phyloP scores from a whole-genome alignment of 2,888 invertebrate genomes.

The Athetis lepigone region DNA sequence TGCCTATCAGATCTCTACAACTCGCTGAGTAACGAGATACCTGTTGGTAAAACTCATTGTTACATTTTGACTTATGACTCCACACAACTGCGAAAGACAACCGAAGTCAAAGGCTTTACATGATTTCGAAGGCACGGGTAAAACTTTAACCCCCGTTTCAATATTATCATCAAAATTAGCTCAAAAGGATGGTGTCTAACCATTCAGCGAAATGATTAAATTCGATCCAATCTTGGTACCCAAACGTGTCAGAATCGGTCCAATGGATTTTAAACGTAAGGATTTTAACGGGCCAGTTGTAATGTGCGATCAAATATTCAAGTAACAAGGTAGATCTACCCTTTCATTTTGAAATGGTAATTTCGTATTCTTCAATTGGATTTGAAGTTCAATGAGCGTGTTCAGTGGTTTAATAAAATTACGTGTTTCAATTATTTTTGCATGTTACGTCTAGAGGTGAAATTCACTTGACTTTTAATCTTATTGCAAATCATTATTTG shows the following conservation, averaged over 20 bases:
- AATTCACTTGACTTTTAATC: too few relatives aligned
- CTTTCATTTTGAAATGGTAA: constrained; percentile 45
- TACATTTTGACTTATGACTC: too few relatives aligned
- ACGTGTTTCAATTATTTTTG: constrained; percentile 8
- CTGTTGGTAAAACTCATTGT: too few relatives aligned
- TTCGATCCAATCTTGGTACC: neutral
- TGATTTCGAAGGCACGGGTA: too few relatives aligned
- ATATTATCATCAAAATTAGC: neutral
- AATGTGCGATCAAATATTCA: constrained; percentile 57
- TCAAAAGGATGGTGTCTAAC: neutral
- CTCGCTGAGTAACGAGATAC: too few relatives aligned
- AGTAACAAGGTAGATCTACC: constrained; percentile 48
- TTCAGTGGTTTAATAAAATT: constrained; percentile 33
- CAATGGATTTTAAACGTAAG: constrained; percentile 50
- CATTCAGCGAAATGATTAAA: constrained; percentile 35
- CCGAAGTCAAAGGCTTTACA: too few relatives aligned
- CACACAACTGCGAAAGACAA: too few relatives aligned
- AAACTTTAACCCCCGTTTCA: too few relatives aligned
- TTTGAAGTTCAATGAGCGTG: constrained; percentile 30
- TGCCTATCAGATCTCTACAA: too few relatives aligned
- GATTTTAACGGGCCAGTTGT: constrained; percentile 48
- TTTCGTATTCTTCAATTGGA: constrained; percentile 40
- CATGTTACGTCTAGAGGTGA: neutral
- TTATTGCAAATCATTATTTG: too few relatives aligned
- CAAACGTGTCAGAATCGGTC: constrained; percentile 20